Conservation (phyloP, 2,888 invertebrate species). For the Caenorhabditis parvicauda region DNA sequence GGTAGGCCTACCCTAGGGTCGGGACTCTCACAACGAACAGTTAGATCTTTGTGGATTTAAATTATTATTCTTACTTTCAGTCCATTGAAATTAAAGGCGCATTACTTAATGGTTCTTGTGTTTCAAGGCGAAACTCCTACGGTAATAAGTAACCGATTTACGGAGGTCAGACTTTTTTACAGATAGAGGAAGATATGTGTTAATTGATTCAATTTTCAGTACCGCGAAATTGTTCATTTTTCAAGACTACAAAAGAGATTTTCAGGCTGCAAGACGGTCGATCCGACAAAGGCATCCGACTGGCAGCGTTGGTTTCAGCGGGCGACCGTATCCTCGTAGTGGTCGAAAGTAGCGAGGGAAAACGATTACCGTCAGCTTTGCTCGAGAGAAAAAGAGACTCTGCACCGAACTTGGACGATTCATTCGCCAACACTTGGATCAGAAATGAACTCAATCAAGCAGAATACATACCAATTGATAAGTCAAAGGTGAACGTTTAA, state of each 20-base stretch:
- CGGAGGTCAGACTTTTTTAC: too few species aligned
- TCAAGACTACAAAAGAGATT: neutral
- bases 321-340: slow-evolving; percentile 42
- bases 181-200: too few species aligned
- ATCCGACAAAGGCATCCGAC: slow-evolving; percentile 33
- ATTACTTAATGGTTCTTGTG: too few species aligned
- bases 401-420: slow-evolving; percentile 24
- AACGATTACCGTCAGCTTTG: slow-evolving; percentile 23
- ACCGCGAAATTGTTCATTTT: too few species aligned
- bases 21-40: too few species aligned
- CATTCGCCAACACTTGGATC: slow-evolving; percentile 39
- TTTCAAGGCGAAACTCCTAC: too few species aligned
- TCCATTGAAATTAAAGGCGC: too few species aligned
- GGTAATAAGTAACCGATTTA: too few species aligned
- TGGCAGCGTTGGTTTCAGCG: slow-evolving; percentile 35
- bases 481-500: slow-evolving; percentile 11
- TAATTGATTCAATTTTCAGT: too few species aligned
- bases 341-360: slow-evolving; percentile 22
- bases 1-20: too few species aligned
- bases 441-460: slow-evolving; percentile 37
- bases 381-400: slow-evolving; percentile 15
- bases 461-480: slow-evolving; percentile 38
- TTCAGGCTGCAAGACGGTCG: slow-evolving; percentile 42
- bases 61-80: too few species aligned
- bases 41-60: too few species aligned